These are phyloP conservation scores for Tinamus guttatus DNA, from an alignment of 2,113 vertebrate species.

Conservation along the genomic window DNA sequence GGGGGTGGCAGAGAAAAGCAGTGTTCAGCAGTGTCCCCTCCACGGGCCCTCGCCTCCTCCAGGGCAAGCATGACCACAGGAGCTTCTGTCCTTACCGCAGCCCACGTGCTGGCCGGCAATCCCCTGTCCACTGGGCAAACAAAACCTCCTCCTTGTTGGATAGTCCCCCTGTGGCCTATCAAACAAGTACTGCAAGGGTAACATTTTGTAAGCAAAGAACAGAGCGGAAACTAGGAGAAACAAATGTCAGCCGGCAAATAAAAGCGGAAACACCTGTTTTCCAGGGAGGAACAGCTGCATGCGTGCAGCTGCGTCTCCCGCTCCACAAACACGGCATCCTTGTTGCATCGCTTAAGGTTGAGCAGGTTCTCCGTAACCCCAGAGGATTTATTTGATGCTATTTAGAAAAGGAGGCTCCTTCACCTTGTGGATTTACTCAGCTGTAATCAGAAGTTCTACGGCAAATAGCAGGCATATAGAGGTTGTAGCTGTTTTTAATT, in stretches of 20 bases:
- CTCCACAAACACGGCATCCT: fast-evolving
- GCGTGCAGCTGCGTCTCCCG: neutral
- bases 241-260: constrained; percentile 14
- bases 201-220: neutral
- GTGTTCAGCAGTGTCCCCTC: no score
- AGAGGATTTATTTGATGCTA: constrained; percentile 9
- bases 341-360: neutral
- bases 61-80: neutral
- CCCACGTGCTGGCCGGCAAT: neutral
- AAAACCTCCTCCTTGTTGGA: neutral
- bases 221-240: neutral
- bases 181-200: neutral
- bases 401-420: constrained; percentile 43
- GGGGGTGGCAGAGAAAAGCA: neutral
- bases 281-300: constrained; percentile 26
- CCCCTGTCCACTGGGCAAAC: neutral
- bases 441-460: constrained; percentile 10
- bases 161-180: neutral
- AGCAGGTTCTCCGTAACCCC: neutral
- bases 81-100: neutral
- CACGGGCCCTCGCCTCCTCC: neutral
- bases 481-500: constrained; percentile 27
- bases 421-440: constrained; percentile 11
- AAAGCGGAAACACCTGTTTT: constrained; percentile 22
- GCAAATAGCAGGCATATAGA: constrained; percentile 32